Conservation (phyloP, 2,888 invertebrate species). For the Dicranocentrus wangi region DNA sequence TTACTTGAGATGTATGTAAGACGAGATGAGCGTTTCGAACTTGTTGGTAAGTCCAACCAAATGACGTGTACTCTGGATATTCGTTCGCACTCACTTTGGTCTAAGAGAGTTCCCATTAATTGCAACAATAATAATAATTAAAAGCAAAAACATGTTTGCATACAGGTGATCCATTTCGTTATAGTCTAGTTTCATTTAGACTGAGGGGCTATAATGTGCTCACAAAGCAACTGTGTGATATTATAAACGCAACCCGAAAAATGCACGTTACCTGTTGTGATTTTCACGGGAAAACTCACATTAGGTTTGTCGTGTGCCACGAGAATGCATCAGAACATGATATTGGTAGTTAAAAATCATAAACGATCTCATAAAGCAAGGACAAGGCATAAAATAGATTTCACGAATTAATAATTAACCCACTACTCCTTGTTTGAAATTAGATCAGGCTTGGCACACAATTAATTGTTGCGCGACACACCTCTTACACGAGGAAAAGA, state of each 20-base stretch:
- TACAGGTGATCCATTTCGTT: slow-evolving; percentile 49
- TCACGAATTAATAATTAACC: no score
- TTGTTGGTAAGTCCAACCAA: no score
- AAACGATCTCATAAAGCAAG: background rate
- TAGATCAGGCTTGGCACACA: slow-evolving; percentile 53
- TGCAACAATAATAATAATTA: no score
- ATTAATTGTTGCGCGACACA: slow-evolving; percentile 54
- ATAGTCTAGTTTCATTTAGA: slow-evolving; percentile 86
- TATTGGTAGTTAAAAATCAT: slow-evolving; percentile 37
- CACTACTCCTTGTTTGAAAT: no score
- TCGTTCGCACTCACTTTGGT: no score
- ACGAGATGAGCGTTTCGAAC: slow-evolving; percentile 66
- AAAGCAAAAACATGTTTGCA: no score
- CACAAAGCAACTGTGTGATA: slow-evolving; percentile 84
- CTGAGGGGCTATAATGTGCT: slow-evolving; percentile 82
- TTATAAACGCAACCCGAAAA: slow-evolving; percentile 86
- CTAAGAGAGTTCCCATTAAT: no score
- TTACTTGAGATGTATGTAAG: slow-evolving; percentile 61
- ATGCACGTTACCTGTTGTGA: slow-evolving; percentile 90
- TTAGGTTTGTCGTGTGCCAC: slow-evolving; percentile 56
- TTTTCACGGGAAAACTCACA: slow-evolving; percentile 83
- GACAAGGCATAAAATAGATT: background rate
- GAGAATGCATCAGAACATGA: slow-evolving; percentile 58
- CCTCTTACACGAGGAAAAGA: slow-evolving; percentile 36
- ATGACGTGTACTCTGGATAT: no score